Evolutionary conservation across 2,113 vertebrate species (phyloP), one percentile per base, ranked within the genome.

Genomic region (Spilogale gracilis): DNA sequence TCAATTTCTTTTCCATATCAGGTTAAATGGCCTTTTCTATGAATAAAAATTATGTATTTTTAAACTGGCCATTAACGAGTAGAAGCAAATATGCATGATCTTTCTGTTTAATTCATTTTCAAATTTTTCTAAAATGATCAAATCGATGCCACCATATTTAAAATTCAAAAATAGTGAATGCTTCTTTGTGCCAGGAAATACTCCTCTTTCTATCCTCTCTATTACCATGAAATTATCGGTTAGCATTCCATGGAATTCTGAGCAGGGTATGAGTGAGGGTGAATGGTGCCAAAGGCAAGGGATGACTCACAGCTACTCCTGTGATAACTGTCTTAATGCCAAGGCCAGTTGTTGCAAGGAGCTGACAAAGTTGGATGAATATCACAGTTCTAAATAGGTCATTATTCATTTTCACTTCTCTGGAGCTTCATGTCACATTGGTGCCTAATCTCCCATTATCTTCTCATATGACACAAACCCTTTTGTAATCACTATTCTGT

Each of bases 61-160:
- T 14, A 74, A 84, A 76, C 61, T 63, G 48, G 4, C 52, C 48
- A 91, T 78, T 27, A 82, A 11, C 73, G 18, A 5, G 9, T 86
- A 12, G 30, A 38, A 30, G 93, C 11, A 69, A 69, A 50, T 32
- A 65, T 20, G 6, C 7, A 11, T 73, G 11, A 4, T 56, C 60
- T 50, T 67, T 87, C 7, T 6, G 71, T 83, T 89, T 84, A 48
- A 50, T 48, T 12, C 1, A 60, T 60, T 82, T 89, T 89, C 11
- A 86, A 61, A 21, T 27, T 94, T 96, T 85, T 71, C n/a, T 54
- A 87, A 92, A 81, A 86, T 32, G 95, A 73, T 50, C n/a, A 7
- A 85, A n/a, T 78, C 45, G 67, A 54, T 54, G 30, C 7, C 32
- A 45, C 1, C 52, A 45, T 81, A 93, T 74, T 61, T 94, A 82